phyloP scores from a whole-genome alignment of 2,797 vertebrate genomes.

The Acanthis flammea region DNA sequence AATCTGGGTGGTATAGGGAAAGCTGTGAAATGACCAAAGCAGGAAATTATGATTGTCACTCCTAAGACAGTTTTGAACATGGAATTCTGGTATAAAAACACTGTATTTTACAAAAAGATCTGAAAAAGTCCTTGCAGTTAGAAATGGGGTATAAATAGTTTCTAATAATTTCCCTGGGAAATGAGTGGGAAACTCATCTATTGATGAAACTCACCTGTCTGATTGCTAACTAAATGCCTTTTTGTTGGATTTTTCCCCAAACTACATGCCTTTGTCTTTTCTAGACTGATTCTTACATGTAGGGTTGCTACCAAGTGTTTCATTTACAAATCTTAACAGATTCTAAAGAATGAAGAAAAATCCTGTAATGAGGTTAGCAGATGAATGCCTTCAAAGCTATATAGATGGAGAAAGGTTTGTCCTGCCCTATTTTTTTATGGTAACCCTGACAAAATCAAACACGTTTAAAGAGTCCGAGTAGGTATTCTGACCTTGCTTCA shows the following conservation, averaged over 20 bases:
- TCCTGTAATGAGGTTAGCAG: not conserved
- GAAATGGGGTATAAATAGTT: not conserved
- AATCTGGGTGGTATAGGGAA: not conserved
- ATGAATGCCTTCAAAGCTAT: not conserved
- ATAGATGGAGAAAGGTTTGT: slow-evolving; percentile 7
- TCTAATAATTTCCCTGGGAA: not conserved
- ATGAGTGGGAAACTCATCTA: not conserved
- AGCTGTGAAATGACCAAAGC: not conserved
- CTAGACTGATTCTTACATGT: not conserved
- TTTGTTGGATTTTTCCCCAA: not conserved
- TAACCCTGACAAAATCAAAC: slow-evolving; percentile 50
- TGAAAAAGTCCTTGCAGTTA: not conserved
- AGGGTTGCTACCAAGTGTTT: not conserved
- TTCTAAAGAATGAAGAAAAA: not conserved
- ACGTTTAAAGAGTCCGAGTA: slow-evolving; percentile 29
- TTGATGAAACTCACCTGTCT: not conserved
- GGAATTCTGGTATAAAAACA: not conserved
- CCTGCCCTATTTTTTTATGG: slow-evolving; percentile 35
- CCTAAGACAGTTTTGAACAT: not conserved
- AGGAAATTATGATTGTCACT: not conserved
- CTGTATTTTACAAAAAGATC: not conserved
- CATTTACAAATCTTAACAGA: not conserved
- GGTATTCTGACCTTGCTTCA: slow-evolving; percentile 44
- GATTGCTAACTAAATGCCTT: not conserved
- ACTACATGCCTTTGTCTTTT: not conserved